These are phyloP conservation scores for Maccullochella peelii DNA, from an alignment of 2,113 vertebrate species.

Conservation along the genomic window DNA sequence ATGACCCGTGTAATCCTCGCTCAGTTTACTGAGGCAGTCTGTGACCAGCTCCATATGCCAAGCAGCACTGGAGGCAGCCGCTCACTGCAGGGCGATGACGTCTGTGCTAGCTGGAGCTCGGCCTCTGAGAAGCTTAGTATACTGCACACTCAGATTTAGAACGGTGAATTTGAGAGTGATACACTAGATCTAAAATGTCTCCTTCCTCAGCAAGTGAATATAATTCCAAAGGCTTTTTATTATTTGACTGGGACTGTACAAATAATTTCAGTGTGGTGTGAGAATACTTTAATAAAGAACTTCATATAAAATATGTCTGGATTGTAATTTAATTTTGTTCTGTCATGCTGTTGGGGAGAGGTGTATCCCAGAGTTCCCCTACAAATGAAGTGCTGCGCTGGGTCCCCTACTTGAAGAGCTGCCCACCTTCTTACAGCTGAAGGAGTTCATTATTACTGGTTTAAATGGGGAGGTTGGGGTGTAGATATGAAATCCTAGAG, in stretches of 20 bases:
- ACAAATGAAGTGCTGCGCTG: not conserved
- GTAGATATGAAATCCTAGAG: not conserved
- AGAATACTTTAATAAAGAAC: constrained; percentile 7
- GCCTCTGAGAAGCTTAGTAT: constrained; percentile 11
- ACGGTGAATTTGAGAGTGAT: too few species aligned
- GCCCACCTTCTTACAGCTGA: not conserved
- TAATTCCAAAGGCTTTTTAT: not conserved
- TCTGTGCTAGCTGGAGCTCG: constrained; percentile 18
- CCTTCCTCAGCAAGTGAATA: not conserved
- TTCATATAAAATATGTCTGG: not conserved
- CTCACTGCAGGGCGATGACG: constrained; percentile 14
- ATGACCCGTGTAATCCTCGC: constrained; percentile 32
- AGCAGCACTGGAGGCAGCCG: constrained; percentile 14
- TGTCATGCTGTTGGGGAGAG: not conserved
- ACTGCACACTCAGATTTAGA: not conserved
- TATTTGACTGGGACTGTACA: not conserved
- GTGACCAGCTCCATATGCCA: constrained; percentile 38
- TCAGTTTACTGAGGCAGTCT: constrained; percentile 1
- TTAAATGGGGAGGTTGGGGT: not conserved
- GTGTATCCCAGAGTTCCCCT: not conserved
- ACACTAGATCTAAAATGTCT: constrained; percentile 3
- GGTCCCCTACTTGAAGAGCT: not conserved
- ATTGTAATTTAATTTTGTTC: not conserved
- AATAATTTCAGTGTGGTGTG: not conserved
- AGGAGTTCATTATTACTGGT: not conserved